phyloP scores from a whole-genome alignment of 2,113 vertebrate species.

The Cariama cristata region DNA sequence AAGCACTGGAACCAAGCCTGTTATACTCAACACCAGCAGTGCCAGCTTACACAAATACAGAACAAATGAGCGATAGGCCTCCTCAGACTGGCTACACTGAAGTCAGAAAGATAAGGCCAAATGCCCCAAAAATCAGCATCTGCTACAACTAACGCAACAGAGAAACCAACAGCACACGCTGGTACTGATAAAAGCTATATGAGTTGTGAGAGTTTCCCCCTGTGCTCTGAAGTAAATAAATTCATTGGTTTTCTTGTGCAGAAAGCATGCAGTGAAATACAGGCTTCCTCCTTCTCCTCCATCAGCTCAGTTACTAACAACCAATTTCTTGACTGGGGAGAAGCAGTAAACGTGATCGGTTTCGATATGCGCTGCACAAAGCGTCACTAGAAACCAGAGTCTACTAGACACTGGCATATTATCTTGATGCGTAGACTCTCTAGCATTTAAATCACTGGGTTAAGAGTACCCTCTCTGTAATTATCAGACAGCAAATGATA shows the following conservation, averaged over 20 bases:
- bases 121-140: neutral
- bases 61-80: neutral
- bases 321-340: neutral
- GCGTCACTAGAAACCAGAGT: neutral
- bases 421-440: neutral
- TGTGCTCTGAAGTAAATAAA: neutral
- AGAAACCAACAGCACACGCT: neutral
- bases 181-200: neutral
- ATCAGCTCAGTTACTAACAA: neutral
- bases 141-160: neutral
- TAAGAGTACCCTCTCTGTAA: neutral
- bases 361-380: neutral
- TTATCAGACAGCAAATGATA: neutral
- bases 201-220: neutral
- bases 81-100: neutral
- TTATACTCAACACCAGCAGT: neutral
- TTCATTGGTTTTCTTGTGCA: neutral
- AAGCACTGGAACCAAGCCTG: neutral
- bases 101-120: neutral
- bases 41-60: neutral
- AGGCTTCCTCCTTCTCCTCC: neutral
- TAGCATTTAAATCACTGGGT: neutral
- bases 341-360: neutral
- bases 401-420: neutral
- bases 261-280: neutral